These are phyloP conservation scores for Abramis brama DNA, from an alignment of 2,113 vertebrate species.

Conservation along the genomic window DNA sequence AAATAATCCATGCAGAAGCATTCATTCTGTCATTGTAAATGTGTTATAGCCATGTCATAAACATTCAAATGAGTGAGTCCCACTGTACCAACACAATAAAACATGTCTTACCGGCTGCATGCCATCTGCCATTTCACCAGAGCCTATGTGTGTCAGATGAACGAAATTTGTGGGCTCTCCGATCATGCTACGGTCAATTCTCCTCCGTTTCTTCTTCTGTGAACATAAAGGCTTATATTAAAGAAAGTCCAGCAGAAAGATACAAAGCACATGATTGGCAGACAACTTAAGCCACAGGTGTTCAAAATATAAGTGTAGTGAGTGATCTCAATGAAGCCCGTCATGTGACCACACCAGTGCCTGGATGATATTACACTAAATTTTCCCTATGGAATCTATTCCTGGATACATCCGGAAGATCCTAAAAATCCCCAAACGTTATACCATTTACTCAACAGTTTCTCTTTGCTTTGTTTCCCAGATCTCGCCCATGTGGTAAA, in stretches of 20 bases:
- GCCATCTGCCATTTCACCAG: constrained; percentile 82
- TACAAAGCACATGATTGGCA: background rate
- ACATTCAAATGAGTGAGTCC: background rate
- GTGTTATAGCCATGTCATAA: background rate
- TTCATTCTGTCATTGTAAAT: background rate
- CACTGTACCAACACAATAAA: constrained; percentile 5
- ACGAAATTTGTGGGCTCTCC: constrained; percentile 88
- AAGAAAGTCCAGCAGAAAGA: background rate
- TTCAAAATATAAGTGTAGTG: background rate
- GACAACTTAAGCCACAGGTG: background rate
- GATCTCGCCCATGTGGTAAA: background rate
- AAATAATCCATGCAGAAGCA: background rate
- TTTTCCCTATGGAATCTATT: background rate
- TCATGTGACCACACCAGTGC: background rate
- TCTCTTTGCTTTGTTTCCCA: background rate
- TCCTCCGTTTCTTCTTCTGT: constrained; percentile 82
- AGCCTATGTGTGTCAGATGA: constrained; percentile 86
- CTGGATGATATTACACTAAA: background rate
- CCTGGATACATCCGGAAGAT: background rate
- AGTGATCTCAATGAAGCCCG: background rate
- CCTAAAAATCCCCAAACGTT: constrained; percentile 5
- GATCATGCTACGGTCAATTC: constrained; percentile 86
- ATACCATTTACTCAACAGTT: background rate
- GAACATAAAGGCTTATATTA: constrained; percentile 27
- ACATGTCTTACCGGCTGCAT: constrained; percentile 76